These are phyloP conservation scores for Carcharodon carcharias DNA, from an alignment of 2,797 vertebrate species.

Conservation along the genomic window DNA sequence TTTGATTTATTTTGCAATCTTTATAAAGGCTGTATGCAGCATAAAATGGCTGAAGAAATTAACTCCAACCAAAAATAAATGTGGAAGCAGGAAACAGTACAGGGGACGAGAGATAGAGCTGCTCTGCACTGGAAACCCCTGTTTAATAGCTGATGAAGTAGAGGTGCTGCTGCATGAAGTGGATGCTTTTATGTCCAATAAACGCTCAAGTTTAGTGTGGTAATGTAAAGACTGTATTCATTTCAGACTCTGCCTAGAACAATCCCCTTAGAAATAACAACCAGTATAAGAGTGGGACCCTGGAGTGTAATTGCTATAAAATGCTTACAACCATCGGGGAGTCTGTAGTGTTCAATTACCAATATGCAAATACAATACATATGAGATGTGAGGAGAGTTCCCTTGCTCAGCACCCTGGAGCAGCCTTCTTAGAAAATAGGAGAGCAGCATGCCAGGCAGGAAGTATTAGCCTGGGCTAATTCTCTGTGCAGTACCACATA, in stretches of 20 bases:
- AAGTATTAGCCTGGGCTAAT: neutral
- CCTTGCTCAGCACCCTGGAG: neutral
- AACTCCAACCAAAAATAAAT: neutral
- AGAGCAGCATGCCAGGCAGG: neutral
- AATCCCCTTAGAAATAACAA: neutral
- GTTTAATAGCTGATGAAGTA: neutral
- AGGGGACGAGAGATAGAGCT: neutral
- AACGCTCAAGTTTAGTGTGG: neutral
- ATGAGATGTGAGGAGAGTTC: neutral
- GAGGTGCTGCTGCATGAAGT: neutral
- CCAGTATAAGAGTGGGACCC: neutral
- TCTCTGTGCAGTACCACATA: neutral
- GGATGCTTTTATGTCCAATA: neutral
- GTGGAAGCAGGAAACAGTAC: neutral
- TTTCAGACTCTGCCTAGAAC: neutral
- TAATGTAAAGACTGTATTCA: neutral
- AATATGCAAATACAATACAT: neutral
- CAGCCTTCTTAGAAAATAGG: neutral
- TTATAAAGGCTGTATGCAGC: neutral
- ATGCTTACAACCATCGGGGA: neutral
- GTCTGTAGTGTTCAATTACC: neutral
- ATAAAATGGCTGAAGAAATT: neutral
- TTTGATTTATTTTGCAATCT: neutral
- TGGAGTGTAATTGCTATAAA: neutral
- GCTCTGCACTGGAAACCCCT: neutral